Conservation (phyloP, 2,797 vertebrate genomes). For the Cuculus canorus region DNA sequence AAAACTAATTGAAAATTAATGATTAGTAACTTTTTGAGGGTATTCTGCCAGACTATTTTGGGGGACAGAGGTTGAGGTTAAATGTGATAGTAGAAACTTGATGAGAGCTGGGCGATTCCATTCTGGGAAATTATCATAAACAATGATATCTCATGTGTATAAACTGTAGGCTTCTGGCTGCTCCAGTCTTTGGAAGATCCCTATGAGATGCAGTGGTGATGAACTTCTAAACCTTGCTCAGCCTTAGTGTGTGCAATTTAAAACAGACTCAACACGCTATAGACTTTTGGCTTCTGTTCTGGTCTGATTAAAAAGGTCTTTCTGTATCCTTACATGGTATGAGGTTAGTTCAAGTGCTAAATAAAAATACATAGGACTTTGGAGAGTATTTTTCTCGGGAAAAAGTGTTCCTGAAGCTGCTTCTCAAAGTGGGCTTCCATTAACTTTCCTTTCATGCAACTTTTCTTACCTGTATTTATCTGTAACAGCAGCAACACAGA, state of each 20-base stretch:
- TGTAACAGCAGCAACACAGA: not conserved
- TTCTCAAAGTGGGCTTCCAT: not conserved
- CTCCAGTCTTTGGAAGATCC: not conserved
- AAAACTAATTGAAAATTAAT: not conserved
- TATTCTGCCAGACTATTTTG: not conserved
- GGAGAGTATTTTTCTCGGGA: not conserved
- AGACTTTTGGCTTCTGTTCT: not conserved
- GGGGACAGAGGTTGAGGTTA: not conserved
- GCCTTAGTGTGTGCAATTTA: not conserved
- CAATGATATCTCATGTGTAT: not conserved
- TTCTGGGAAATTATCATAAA: not conserved
- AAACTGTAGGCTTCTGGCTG: not conserved
- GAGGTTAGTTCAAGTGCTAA: not conserved
- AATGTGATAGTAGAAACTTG: not conserved
- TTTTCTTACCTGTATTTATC: not conserved
- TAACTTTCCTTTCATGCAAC: not conserved
- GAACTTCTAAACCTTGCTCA: not conserved
- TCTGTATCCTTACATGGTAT: not conserved
- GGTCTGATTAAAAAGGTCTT: not conserved
- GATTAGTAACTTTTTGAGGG: not conserved
- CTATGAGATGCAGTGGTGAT: not conserved
- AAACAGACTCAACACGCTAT: not conserved
- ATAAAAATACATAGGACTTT: not conserved
- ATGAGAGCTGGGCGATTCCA: not conserved
- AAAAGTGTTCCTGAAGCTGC: not conserved